These are phyloP conservation scores for Ia io DNA, from an alignment of 2,113 vertebrate species.

Conservation along the genomic window DNA sequence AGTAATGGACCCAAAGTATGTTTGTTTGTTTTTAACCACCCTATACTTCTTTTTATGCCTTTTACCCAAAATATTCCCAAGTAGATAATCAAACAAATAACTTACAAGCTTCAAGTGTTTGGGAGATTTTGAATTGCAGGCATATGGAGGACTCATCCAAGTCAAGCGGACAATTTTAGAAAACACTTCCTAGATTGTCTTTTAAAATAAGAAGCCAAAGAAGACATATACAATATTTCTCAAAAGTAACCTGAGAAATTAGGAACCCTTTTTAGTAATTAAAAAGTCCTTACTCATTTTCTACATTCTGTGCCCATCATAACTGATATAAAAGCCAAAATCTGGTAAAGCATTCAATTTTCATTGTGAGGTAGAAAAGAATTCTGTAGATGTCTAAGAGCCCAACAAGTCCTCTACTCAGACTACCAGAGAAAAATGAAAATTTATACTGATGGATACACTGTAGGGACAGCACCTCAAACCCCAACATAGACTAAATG, in stretches of 20 bases:
- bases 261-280: background rate
- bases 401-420: background rate
- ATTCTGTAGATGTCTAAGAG: background rate
- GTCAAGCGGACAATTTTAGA: background rate
- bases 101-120: background rate
- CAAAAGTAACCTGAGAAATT: slow-evolving; percentile 8
- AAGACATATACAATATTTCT: background rate
- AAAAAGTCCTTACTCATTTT: background rate
- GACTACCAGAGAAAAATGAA: background rate
- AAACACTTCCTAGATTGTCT: slow-evolving; percentile 11
- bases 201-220: slow-evolving; percentile 22
- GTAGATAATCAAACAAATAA: background rate
- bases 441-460: background rate
- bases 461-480: background rate
- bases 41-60: background rate
- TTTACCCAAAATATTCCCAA: background rate
- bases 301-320: background rate
- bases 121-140: background rate
- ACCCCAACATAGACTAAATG: background rate
- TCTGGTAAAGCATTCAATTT: background rate
- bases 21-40: background rate
- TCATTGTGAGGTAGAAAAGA: background rate
- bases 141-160: background rate
- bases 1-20: background rate
- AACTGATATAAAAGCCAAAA: background rate